These are phyloP conservation scores for Gymnocypris eckloni DNA, from an alignment of 2,797 vertebrate genomes.

Conservation along the genomic window DNA sequence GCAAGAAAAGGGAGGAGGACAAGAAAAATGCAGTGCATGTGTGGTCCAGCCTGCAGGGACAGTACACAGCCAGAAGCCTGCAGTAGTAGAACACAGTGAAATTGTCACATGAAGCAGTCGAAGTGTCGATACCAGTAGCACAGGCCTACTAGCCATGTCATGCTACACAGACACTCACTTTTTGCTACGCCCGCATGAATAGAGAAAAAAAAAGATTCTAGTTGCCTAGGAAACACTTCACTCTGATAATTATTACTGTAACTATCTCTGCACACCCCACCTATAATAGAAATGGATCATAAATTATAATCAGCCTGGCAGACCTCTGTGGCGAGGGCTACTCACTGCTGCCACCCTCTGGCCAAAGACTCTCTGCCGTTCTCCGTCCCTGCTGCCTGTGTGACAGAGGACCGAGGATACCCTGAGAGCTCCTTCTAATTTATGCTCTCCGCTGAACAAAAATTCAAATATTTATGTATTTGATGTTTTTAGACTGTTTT, in stretches of 20 bases:
- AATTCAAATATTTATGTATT: slow-evolving; percentile 65
- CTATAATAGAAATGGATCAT: slow-evolving; percentile 99
- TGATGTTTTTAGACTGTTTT: slow-evolving; percentile 70
- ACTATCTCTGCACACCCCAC: slow-evolving; percentile 97
- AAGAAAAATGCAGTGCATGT: background rate
- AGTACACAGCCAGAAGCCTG: background rate
- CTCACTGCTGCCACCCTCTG: slow-evolving; percentile 88
- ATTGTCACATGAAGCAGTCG: background rate
- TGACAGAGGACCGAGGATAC: slow-evolving; percentile 32
- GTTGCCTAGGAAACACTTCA: slow-evolving; percentile 98
- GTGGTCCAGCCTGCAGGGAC: slow-evolving; percentile 25
- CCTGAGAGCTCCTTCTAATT: slow-evolving; percentile 52
- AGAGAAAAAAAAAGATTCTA: slow-evolving; percentile 63
- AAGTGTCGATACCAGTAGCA: slow-evolving; percentile 69
- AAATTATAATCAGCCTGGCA: slow-evolving; percentile 94
- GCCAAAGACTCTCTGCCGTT: slow-evolving; percentile 56
- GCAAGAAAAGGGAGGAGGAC: background rate
- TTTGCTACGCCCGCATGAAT: slow-evolving; percentile 63
- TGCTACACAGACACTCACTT: slow-evolving; percentile 82
- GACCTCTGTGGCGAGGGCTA: slow-evolving; percentile 77
- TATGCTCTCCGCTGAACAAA: slow-evolving; percentile 62
- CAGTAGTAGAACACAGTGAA: slow-evolving; percentile 1
- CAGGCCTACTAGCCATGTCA: slow-evolving; percentile 86
- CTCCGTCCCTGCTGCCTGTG: slow-evolving; percentile 5
- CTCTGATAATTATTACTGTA: slow-evolving; percentile 99